Evolutionary conservation across 1,140 invertebrate genomes (phyloP).

Genomic region (Formica exsecta): DNA sequence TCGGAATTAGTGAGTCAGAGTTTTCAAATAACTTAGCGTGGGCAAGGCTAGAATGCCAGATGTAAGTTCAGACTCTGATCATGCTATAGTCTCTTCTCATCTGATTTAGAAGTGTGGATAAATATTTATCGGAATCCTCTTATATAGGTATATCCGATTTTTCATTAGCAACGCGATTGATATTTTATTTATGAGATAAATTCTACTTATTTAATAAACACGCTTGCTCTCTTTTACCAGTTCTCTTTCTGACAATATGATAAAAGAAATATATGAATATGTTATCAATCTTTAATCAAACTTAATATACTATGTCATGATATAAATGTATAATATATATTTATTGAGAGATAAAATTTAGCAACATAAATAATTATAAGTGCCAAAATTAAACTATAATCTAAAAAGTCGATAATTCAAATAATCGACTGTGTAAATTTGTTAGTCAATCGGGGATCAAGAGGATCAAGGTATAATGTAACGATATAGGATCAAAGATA

Average conservation of each 20-base stretch:
- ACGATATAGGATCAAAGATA: neutral
- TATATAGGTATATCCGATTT: neutral
- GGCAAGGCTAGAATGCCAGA: neutral
- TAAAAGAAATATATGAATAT: constrained; percentile 29
- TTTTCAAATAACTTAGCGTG: constrained; percentile 12
- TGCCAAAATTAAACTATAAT: neutral
- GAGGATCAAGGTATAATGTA: constrained; percentile 2
- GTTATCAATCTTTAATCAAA: neutral
- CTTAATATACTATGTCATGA: neutral
- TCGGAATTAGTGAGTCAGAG: neutral
- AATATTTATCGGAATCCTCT: neutral
- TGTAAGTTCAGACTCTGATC: neutral
- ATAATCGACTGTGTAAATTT: neutral
- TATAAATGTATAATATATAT: constrained; percentile 7
- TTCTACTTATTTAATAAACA: constrained; percentile 11
- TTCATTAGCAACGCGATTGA: neutral
- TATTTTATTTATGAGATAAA: constrained; percentile 46
- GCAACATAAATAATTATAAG: neutral
- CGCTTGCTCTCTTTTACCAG: neutral
- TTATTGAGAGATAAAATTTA: neutral
- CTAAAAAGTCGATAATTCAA: neutral
- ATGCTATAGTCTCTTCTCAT: neutral
- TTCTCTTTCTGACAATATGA: neutral
- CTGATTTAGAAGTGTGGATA: neutral
- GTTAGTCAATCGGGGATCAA: neutral